phyloP scores from a whole-genome alignment of 2,113 vertebrate species.

The Charadrius vociferus region DNA sequence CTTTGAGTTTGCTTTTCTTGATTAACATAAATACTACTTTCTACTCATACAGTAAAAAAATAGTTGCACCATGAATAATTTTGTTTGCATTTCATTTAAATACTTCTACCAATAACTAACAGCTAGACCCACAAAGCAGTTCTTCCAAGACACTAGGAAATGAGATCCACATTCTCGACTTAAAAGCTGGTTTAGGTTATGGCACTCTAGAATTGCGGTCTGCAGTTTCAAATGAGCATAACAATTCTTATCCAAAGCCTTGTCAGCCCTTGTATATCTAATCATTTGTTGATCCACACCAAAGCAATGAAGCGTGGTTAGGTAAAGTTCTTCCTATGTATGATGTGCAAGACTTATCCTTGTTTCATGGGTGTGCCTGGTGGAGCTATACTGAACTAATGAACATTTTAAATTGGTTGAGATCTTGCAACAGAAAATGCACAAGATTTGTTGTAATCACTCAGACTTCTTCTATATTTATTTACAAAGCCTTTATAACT shows the following conservation, averaged over 20 bases:
- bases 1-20: neutral
- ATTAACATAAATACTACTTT: neutral
- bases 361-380: neutral
- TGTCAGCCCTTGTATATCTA: neutral
- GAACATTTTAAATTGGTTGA: neutral
- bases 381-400: neutral
- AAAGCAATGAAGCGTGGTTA: neutral
- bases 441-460: neutral
- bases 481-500: conserved; percentile 1
- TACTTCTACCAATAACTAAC: neutral
- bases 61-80: neutral
- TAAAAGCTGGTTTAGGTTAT: neutral
- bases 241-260: neutral
- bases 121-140: neutral
- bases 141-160: neutral
- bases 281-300: neutral
- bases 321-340: neutral
- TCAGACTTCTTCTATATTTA: neutral
- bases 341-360: neutral
- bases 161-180: neutral
- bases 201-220: neutral
- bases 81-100: neutral
- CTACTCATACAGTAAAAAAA: neutral
- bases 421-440: neutral
- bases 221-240: neutral